Base-by-base conservation (phyloP, 2,888 invertebrate genomes). In the Epinotia demarniana region DNA sequence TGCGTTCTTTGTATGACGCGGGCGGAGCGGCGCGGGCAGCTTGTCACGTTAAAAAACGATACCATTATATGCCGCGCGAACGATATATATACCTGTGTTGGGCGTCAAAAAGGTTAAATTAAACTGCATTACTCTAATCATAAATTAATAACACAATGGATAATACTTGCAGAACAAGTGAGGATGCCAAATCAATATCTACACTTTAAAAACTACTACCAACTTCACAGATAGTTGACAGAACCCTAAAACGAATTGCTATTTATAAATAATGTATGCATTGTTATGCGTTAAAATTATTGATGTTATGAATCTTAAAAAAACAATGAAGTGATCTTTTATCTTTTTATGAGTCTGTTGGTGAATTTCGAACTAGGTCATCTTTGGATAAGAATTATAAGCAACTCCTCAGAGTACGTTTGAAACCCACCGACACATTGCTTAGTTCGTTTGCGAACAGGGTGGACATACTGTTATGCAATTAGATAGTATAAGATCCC, bases 91-190 rank as follows among this genome's bases (percentile, higher is more conserved):
- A n/a, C n/a, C 18, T 12, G 33, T 49, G 46, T 49, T 27, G 18
- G 49, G 81, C 85, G 78, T 84, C 81, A 83, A 78, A 75, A 53
- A 71, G 71, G 81, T 79, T 73, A 79, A 82, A 83, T 80, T 80
- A 78, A 83, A 85, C 86, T 78, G 84, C 79, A 84, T 87, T 90
- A 91, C 77, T 82, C 88, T 91, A 92, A 79, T 85, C 86, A 91
- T 91, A 92, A 91, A 91, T 91, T 90, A 91, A 89, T 91, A 91
- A 92, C 91, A 91, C 89, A 89, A 80, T 88, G 87, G 83, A 87
- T 92, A 92, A 92, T 92, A 92, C 91, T 90, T 89, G 83, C 83
- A 85, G 84, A 84, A 84, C 84, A 85, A 86, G 84, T 83, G 83
- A 85, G 81, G 84, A 79, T 43, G 62, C 19, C 53, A 58, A 70